Evolutionary conservation across 2,888 invertebrate genomes (phyloP).

Genomic region (Silvanus unidentatus): DNA sequence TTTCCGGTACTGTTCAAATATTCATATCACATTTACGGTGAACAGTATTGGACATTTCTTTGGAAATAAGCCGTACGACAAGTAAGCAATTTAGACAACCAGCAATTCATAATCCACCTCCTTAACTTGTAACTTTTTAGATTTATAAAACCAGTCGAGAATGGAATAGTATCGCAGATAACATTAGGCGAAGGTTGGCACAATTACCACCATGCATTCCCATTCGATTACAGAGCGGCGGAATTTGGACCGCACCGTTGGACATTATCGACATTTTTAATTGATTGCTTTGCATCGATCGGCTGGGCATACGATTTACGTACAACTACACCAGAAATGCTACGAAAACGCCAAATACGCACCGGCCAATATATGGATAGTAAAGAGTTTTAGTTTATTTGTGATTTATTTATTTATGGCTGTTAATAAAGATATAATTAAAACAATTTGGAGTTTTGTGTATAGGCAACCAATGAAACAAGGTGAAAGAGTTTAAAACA

Average conservation of each 20-base stretch:
- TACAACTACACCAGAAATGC: not conserved
- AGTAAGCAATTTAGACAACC: constrained; percentile 44
- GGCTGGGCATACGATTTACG: constrained; percentile 60
- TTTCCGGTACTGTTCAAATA: constrained; percentile 54
- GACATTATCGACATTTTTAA: constrained; percentile 58
- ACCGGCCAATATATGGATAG: not conserved
- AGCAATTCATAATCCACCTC: not conserved
- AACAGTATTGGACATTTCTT: constrained; percentile 77
- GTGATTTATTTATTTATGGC: too few relatives aligned
- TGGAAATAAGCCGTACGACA: constrained; percentile 73
- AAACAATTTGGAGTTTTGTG: too few relatives aligned
- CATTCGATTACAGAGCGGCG: constrained; percentile 58
- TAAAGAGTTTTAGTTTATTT: too few relatives aligned
- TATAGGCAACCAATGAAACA: too few relatives aligned
- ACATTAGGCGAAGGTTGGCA: constrained; percentile 68
- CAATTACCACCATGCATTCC: constrained; percentile 73
- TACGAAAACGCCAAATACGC: not conserved
- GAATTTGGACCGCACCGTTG: constrained; percentile 45
- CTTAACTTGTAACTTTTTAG: constrained; percentile 35
- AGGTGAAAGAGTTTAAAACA: too few relatives aligned
- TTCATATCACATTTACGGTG: constrained; percentile 76
- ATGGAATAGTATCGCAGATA: constrained; percentile 55
- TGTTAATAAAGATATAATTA: too few relatives aligned
- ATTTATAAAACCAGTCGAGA: constrained; percentile 58
- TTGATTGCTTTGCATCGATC: constrained; percentile 54